Evolutionary conservation across 2,797 vertebrate genomes (phyloP), one percentile per base, ranked within the genome.

Genomic region (Mallotus villosus): DNA sequence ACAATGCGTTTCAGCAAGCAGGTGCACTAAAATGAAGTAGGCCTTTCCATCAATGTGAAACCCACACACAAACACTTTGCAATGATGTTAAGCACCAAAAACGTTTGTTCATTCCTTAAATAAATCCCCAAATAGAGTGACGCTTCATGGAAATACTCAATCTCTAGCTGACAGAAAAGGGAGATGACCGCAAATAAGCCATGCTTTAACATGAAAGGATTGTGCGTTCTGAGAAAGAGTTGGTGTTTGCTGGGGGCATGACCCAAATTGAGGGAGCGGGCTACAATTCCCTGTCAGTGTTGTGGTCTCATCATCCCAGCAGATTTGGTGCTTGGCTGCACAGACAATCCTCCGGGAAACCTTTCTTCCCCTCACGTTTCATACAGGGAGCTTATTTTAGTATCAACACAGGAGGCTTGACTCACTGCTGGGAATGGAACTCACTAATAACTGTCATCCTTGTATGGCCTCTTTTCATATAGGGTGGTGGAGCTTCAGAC

Each of bases 391-490:
- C 77, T 84, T 90, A 88, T 91, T 89, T 88, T 84, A 76, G 81
- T 78, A 81, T 76, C 68, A 59, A 79, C 71, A 84, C 73, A 85
- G 77, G 80, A 82, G 37, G 66, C 77, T 79, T 5, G 37, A 74
- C 74, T 82, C 75, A 72, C 81, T 79, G 74, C 34, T 34, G 81
- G 77, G 79, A 87, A 66, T 75, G 70, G 67, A 83, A 85, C 81
- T 79, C 72, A 71, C 27, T 79, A 84, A 82, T 76, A 83, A 82
- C 74, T 71, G 74, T 71, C 72, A 64, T 84, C 65, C 75, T 78
- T 66, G 68, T 32, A 68, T 84, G 86, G 70, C 85, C 87, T 84
- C 86, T 81, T 89, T 92, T 87, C 75, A 82, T 70, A 77, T 14
- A 22, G 68, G 74, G 70, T 71, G 74, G 75, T 81, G 76, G 73